These are phyloP conservation scores for Loxodonta africana DNA, from an alignment of 2,113 vertebrate species.

Conservation along the genomic window DNA sequence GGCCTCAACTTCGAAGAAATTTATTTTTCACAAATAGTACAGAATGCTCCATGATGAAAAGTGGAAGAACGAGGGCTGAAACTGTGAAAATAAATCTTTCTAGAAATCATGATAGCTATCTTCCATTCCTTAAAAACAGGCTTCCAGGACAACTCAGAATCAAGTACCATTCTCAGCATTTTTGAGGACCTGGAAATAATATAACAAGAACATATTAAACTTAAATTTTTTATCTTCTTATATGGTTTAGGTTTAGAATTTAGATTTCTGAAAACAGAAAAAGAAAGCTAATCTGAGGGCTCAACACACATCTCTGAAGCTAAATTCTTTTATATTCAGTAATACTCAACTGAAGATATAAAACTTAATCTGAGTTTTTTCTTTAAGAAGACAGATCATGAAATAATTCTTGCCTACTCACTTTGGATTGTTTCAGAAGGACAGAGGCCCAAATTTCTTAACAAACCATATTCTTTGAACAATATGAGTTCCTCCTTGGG, in stretches of 20 bases:
- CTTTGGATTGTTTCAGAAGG: constrained; percentile 42
- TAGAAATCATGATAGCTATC: neutral
- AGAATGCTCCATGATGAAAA: neutral
- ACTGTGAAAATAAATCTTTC: neutral
- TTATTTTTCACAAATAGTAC: constrained; percentile 5
- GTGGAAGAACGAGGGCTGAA: neutral
- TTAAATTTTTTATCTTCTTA: neutral
- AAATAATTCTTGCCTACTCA: constrained; percentile 22
- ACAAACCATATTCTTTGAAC: neutral
- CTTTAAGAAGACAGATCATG: neutral
- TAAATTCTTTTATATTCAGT: neutral
- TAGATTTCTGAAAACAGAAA: constrained; percentile 52
- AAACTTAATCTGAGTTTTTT: constrained; percentile 22
- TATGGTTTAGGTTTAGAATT: constrained; percentile 22
- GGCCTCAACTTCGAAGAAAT: neutral
- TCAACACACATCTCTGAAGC: neutral
- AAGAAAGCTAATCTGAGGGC: neutral
- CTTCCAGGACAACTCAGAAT: neutral
- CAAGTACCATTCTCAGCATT: neutral
- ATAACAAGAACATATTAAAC: neutral
- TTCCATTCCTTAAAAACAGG: neutral
- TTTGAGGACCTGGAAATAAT: constrained; percentile 40
- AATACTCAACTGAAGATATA: constrained; percentile 5
- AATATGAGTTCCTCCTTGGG: neutral
- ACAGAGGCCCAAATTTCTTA: neutral